phyloP scores from a whole-genome alignment of 2,797 vertebrate species.

The Fringilla coelebs region DNA sequence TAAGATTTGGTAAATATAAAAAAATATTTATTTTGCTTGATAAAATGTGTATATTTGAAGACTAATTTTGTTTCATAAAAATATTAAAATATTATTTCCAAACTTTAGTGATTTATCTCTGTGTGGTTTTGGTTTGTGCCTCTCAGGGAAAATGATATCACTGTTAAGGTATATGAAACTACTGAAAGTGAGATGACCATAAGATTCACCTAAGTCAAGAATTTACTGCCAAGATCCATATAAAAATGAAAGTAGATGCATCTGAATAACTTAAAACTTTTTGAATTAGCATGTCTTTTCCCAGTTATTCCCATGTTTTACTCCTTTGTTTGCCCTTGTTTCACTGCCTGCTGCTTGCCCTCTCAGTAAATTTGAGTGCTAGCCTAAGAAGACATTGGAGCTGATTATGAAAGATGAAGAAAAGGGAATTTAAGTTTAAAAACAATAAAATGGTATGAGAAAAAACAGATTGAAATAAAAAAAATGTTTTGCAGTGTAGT shows the following conservation, averaged over 20 bases:
- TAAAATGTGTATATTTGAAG: background rate
- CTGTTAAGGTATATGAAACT: background rate
- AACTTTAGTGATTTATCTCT: background rate
- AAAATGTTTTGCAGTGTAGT: background rate
- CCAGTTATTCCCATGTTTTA: background rate
- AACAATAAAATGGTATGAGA: conserved; percentile 29
- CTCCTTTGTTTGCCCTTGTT: background rate
- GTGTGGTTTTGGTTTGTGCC: background rate
- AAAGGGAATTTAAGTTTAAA: conserved; percentile 15
- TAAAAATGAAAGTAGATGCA: background rate
- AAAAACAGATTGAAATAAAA: conserved; percentile 13
- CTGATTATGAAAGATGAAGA: conserved; percentile 8
- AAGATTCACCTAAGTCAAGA: background rate
- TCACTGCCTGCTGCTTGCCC: background rate
- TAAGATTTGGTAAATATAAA: background rate
- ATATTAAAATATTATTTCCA: background rate
- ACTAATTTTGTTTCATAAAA: background rate
- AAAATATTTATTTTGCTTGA: background rate
- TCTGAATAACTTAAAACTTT: background rate
- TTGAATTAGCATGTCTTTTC: background rate
- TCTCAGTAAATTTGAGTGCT: background rate
- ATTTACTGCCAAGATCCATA: background rate
- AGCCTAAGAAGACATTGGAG: background rate
- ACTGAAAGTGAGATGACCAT: background rate
- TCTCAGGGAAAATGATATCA: background rate